phyloP scores from a whole-genome alignment of 2,113 vertebrate genomes.

The Nestor notabilis region DNA sequence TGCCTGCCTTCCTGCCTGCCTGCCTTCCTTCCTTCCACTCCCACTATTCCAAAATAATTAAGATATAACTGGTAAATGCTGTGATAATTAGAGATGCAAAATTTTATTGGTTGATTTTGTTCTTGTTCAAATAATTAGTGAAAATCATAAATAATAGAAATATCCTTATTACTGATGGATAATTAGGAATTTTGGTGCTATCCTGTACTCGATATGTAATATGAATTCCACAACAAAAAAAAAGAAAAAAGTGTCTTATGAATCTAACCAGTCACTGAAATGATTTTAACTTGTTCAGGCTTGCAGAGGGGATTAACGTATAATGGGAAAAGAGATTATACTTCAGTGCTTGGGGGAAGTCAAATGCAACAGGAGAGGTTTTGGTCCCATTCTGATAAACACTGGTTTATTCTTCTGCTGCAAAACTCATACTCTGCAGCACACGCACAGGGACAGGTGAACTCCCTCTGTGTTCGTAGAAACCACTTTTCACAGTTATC shows the following conservation, averaged over 20 bases:
- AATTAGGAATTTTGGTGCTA: background rate
- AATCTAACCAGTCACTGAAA: background rate
- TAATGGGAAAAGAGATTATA: background rate
- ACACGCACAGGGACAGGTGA: background rate
- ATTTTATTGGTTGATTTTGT: background rate
- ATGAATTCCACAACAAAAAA: background rate
- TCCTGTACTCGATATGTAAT: background rate
- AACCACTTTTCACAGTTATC: background rate
- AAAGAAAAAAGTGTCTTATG: background rate
- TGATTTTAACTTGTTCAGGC: background rate
- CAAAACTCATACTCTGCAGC: background rate
- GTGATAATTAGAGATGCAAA: background rate
- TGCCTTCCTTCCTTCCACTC: background rate
- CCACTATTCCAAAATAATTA: background rate
- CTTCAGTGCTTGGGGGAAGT: background rate
- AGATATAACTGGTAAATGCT: background rate
- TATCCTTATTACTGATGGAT: background rate
- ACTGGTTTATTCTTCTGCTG: background rate
- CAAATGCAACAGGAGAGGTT: background rate
- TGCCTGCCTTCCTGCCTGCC: background rate
- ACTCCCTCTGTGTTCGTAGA: background rate
- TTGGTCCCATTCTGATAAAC: background rate
- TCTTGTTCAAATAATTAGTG: background rate
- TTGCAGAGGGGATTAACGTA: background rate
- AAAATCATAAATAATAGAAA: background rate